These are phyloP conservation scores for Propithecus perrieri DNA, from an alignment of 2,797 vertebrate species.

Conservation along the genomic window DNA sequence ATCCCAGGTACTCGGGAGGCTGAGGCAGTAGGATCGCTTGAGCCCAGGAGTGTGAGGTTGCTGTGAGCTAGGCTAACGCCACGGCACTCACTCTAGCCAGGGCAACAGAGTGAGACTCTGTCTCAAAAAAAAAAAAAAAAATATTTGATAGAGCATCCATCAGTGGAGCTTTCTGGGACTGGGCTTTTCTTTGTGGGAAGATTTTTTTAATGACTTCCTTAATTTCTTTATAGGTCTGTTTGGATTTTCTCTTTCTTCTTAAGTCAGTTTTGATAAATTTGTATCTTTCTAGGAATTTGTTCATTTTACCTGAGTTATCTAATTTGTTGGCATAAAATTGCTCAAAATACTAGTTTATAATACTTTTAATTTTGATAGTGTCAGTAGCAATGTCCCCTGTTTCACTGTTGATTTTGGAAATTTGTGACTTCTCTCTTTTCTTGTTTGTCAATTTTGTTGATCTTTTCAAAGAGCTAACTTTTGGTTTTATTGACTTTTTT, in stretches of 20 bases:
- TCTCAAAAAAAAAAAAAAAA: no score
- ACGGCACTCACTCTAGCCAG: no score
- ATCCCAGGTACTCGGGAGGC: no score
- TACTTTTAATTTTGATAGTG: background rate
- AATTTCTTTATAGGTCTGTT: background rate
- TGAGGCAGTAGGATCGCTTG: no score
- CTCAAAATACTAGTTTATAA: background rate
- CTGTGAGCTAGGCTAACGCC: no score
- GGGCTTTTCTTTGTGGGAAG: background rate
- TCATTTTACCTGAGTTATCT: background rate
- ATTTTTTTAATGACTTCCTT: background rate
- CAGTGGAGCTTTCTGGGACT: background rate
- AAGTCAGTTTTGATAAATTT: conserved; percentile 16
- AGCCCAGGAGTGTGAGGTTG: no score
- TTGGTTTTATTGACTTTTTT: background rate
- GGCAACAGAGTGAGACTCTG: no score
- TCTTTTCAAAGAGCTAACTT: background rate
- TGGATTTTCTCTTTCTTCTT: conserved; percentile 5
- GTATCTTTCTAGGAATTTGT: conserved; percentile 18
- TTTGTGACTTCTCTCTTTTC: background rate
- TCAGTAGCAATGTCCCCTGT: background rate
- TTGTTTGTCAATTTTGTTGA: background rate
- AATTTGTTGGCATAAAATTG: background rate
- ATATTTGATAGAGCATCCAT: background rate
- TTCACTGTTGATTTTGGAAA: background rate